phyloP scores from a whole-genome alignment of 2,113 vertebrate genomes.

The Romanogobio albipinnatus region DNA sequence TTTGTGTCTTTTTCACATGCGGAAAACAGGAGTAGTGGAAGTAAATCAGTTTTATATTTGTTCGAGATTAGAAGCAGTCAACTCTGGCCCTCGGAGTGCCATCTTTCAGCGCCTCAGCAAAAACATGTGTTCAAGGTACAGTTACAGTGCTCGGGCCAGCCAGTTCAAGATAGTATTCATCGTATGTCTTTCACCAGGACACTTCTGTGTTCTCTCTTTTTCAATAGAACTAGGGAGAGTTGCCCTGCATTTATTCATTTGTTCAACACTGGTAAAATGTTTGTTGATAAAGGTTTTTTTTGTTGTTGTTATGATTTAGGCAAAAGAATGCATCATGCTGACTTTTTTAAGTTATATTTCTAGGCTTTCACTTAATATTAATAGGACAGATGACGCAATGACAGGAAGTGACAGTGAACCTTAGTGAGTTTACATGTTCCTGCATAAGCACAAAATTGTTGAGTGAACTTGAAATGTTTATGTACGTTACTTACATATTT shows the following conservation, averaged over 20 bases:
- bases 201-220: conserved; percentile 54
- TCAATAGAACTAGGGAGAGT: neutral
- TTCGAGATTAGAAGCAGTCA: conserved; percentile 69
- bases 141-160: conserved; percentile 67
- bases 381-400: no score
- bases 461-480: no score
- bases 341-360: no score
- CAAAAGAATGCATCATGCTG: no score
- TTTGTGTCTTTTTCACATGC: conserved; percentile 41
- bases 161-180: conserved; percentile 67
- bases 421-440: no score
- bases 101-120: conserved; percentile 79
- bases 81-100: conserved; percentile 72
- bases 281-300: neutral
- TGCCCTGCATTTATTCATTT: conserved; percentile 33
- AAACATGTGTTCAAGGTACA: conserved; percentile 76
- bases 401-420: no score
- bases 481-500: no score
- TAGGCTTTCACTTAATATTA: no score
- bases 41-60: conserved; percentile 75
- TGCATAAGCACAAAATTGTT: no score
- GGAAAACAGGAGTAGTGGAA: conserved; percentile 65
- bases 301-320: neutral
- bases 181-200: conserved; percentile 67
- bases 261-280: conserved; percentile 37